Evolutionary conservation across 2,113 vertebrate genomes (phyloP).

Genomic region (Dolichallabes microphthalmus): DNA sequence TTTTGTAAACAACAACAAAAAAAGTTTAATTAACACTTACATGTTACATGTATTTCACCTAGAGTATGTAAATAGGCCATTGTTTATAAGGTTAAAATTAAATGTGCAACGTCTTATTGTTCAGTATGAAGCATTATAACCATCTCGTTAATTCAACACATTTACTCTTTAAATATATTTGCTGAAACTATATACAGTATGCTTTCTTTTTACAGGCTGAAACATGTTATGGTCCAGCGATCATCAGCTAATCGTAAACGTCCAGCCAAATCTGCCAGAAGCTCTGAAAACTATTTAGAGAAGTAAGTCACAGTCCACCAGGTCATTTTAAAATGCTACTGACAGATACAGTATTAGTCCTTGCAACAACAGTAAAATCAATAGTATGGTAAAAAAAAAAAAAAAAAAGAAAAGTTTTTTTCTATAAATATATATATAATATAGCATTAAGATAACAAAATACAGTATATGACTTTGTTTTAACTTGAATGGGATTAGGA

Average conservation of each 20-base stretch:
- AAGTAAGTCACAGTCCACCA: constrained; percentile 56
- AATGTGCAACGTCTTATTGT: neutral
- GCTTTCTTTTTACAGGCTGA: constrained; percentile 14
- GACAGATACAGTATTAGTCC: neutral
- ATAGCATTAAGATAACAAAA: neutral
- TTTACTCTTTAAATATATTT: neutral
- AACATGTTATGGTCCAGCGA: neutral
- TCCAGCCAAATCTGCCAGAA: constrained; percentile 32
- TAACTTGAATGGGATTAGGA: constrained; percentile 64
- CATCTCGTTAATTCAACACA: neutral
- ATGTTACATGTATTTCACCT: neutral
- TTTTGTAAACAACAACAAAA: too few species aligned
- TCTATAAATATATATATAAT: neutral
- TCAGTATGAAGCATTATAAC: neutral
- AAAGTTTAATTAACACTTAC: neutral
- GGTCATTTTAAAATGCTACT: neutral
- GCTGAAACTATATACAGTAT: neutral
- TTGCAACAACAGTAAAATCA: too few species aligned
- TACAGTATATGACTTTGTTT: constrained; percentile 8
- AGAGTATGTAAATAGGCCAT: neutral
- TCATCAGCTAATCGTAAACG: neutral
- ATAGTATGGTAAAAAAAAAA: too few species aligned
- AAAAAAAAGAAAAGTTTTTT: too few species aligned
- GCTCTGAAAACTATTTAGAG: constrained; percentile 51
- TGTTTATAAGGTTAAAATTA: neutral